Conservation (phyloP, 2,113 vertebrate species). For the Corvus hawaiiensis region DNA sequence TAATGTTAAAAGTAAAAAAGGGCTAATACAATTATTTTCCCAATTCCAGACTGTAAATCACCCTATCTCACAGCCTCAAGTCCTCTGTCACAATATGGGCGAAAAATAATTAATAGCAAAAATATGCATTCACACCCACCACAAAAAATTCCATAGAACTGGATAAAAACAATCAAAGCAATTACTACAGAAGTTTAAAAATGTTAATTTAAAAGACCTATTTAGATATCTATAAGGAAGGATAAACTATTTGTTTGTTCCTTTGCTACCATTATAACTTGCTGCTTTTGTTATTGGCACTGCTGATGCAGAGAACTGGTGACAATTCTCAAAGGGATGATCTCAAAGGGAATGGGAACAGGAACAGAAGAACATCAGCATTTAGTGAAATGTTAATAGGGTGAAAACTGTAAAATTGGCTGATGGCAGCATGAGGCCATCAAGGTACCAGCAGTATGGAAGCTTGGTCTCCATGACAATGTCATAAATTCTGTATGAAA, state of each 20-base stretch:
- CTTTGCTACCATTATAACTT: background rate
- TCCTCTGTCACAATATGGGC: background rate
- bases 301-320: background rate
- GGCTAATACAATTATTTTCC: background rate
- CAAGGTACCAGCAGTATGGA: background rate
- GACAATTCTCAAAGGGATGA: background rate
- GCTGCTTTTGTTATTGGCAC: background rate
- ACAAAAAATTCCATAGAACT: background rate
- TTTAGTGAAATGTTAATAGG: background rate
- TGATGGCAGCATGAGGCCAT: background rate
- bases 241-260: background rate
- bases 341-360: background rate
- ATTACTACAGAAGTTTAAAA: background rate
- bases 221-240: background rate
- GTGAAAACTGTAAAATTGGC: background rate
- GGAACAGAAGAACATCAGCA: background rate
- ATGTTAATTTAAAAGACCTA: background rate
- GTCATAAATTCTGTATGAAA: constrained; percentile 22
- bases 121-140: background rate
- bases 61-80: background rate
- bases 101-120: background rate
- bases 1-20: background rate
- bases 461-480: background rate
- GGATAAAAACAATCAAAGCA: background rate
- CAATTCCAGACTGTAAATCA: background rate